Conservation (phyloP, 1,140 invertebrate genomes). For the Drosophila dunni region DNA sequence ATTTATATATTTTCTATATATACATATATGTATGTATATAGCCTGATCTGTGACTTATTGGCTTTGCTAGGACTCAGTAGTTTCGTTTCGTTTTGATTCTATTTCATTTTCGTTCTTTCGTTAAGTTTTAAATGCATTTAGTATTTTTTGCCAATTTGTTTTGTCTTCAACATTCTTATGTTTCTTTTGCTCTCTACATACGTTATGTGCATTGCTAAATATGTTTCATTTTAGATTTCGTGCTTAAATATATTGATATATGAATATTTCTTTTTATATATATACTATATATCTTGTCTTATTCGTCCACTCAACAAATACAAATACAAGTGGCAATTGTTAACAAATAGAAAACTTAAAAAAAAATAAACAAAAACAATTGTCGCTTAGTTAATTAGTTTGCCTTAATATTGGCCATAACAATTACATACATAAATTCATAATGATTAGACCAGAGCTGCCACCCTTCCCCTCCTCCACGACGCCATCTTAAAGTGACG, state of each 20-base stretch:
- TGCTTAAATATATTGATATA: slow-evolving; percentile 78
- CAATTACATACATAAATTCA: slow-evolving; percentile 47
- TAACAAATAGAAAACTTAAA: slow-evolving; percentile 68
- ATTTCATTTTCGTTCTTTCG: slow-evolving; percentile 26
- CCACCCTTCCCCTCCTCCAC: no score
- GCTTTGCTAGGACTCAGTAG: slow-evolving; percentile 49
- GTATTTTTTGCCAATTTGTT: slow-evolving; percentile 23
- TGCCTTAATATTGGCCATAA: slow-evolving; percentile 43
- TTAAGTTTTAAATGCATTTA: slow-evolving; percentile 61
- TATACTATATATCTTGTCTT: slow-evolving; percentile 1
- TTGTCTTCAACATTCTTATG: slow-evolving; percentile 64
- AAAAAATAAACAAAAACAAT: slow-evolving; percentile 28
- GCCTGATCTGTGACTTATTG: slow-evolving; percentile 29
- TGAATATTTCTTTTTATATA: slow-evolving; percentile 29
- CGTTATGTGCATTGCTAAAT: slow-evolving; percentile 66
- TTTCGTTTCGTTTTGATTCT: slow-evolving; percentile 43
- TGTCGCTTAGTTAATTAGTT: slow-evolving; percentile 23
- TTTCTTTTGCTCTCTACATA: slow-evolving; percentile 50
- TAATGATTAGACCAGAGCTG: slow-evolving; percentile 13
- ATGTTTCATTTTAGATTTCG: slow-evolving; percentile 68
- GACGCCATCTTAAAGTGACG: no score
- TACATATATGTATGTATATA: neutral
- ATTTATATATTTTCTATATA: slow-evolving; percentile 5
- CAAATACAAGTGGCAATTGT: slow-evolving; percentile 58
- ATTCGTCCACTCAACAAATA: slow-evolving; percentile 39